These are phyloP conservation scores for Iselma pallidipennis DNA, from an alignment of 2,888 invertebrate species.

Conservation along the genomic window DNA sequence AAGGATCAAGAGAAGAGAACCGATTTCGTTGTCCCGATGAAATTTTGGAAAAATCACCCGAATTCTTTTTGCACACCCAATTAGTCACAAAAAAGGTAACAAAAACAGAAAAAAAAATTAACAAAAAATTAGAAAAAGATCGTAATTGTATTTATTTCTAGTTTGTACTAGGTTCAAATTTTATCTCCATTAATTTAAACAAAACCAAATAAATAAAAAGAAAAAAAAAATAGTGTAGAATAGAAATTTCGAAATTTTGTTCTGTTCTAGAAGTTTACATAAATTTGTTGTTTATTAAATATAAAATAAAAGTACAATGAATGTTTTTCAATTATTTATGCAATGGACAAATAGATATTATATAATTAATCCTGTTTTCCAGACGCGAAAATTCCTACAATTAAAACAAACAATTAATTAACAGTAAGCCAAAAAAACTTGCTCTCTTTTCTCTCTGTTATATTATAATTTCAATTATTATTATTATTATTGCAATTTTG, in stretches of 20 bases:
- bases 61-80: conserved; percentile 12
- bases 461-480: conserved; percentile 14
- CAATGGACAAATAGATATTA: conserved; percentile 50
- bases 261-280: not conserved
- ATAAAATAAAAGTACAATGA: conserved; percentile 48
- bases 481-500: conserved; percentile 9
- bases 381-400: no score
- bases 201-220: conserved; percentile 24
- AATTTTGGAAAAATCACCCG: not conserved
- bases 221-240: conserved; percentile 32
- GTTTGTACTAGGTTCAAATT: conserved; percentile 21
- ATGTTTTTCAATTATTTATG: conserved; percentile 42
- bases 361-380: conserved; percentile 4
- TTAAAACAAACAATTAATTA: conserved; percentile 22
- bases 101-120: conserved; percentile 17
- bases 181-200: conserved; percentile 8
- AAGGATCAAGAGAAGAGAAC: no score
- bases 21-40: not conserved
- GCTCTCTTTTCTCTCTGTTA: no score
- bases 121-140: conserved; percentile 11
- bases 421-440: conserved; percentile 39
- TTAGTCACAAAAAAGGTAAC: conserved; percentile 9
- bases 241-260: conserved; percentile 42
- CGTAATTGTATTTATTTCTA: conserved; percentile 15
- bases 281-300: conserved; percentile 46